Conservation (phyloP, 1,140 invertebrate species). For the Drosophila guanche region DNA sequence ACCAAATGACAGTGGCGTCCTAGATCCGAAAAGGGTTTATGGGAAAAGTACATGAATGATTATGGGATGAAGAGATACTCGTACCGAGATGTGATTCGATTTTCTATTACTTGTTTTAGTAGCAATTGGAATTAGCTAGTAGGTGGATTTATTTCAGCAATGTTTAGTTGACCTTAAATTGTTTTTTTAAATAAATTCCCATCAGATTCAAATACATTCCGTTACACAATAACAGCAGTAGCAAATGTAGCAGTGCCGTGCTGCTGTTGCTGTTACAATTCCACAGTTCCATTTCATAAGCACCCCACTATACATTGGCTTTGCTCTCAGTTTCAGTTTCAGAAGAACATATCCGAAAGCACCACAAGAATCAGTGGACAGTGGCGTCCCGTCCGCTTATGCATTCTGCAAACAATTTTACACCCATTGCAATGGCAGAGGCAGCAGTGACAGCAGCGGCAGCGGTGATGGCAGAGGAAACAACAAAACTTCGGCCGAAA, state of each 20-base stretch:
- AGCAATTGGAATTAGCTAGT: no score
- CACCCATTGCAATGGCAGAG: conserved; percentile 29
- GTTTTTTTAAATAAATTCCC: no score
- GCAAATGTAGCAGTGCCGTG: background rate
- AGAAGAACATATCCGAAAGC: conserved; percentile 3
- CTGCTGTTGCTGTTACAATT: conserved; percentile 24
- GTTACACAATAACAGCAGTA: conserved; percentile 7
- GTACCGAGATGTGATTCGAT: no score
- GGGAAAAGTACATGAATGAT: background rate
- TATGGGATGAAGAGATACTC: no score
- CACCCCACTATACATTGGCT: conserved; percentile 7
- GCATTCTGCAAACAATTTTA: conserved; percentile 59
- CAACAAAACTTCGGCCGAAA: conserved; percentile 36
- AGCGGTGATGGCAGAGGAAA: conserved; percentile 22
- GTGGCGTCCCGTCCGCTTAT: conserved; percentile 22
- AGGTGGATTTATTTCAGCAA: no score
- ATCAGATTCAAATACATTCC: conserved; percentile 8
- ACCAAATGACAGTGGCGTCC: conserved; percentile 11
- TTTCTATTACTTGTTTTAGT: no score
- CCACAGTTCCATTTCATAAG: background rate
- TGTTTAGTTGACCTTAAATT: no score
- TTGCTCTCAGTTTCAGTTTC: conserved; percentile 10
- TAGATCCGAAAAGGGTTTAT: background rate
- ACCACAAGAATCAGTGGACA: conserved; percentile 8
- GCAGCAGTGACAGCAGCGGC: conserved; percentile 30